Evolutionary conservation across 2,797 vertebrate species (phyloP).

Genomic region (Salmo trutta): DNA sequence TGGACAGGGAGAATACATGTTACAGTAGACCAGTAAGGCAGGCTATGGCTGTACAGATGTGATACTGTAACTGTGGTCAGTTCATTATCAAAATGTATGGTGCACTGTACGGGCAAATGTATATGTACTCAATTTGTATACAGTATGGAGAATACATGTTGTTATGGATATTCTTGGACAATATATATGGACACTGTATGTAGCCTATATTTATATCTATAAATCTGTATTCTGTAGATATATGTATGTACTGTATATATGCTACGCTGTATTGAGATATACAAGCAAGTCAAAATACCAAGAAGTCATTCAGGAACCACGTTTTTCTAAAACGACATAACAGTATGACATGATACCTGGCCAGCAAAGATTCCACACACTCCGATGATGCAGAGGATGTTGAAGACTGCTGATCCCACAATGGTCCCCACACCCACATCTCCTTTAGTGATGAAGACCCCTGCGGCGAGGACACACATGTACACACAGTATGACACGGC

Average conservation of each 20-base stretch:
- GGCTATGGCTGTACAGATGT: background rate
- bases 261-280: background rate
- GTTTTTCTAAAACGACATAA: too few species aligned
- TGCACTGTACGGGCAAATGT: background rate
- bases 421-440: slow-evolving; percentile 95
- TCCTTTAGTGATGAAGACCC: slow-evolving; percentile 94
- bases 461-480: slow-evolving; percentile 63
- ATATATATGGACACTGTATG: background rate
- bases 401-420: slow-evolving; percentile 93
- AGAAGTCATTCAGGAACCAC: too few species aligned
- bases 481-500: background rate
- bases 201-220: background rate
- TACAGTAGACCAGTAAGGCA: background rate
- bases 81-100: background rate
- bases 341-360: slow-evolving; percentile 75
- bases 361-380: slow-evolving; percentile 93
- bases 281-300: background rate
- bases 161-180: background rate
- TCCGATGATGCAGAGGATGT: slow-evolving; percentile 95
- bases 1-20: background rate
- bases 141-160: background rate
- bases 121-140: background rate
- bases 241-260: background rate
- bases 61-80: background rate
- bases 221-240: background rate